Evolutionary conservation across 2,113 vertebrate genomes (phyloP).

Genomic region (Tragelaphus buxtoni): DNA sequence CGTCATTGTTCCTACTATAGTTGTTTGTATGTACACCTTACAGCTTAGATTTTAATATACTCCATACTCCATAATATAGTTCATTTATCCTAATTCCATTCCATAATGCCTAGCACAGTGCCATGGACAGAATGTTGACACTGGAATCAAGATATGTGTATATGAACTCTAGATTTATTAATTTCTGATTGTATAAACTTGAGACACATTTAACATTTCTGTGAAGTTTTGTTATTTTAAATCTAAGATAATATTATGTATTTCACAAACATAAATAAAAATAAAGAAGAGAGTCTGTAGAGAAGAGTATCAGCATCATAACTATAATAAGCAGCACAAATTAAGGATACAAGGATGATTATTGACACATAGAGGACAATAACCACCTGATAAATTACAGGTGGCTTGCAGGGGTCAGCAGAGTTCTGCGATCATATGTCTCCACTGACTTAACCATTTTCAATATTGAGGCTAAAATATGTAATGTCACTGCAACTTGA

Average conservation of each 20-base stretch:
- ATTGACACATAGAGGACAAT: slow-evolving; percentile 25
- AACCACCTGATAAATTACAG: slow-evolving; percentile 48
- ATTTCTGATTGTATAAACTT: too few species aligned
- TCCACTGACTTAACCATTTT: slow-evolving; percentile 64
- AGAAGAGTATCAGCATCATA: neutral
- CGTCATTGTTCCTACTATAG: neutral
- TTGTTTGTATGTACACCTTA: neutral
- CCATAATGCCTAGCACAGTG: too few species aligned
- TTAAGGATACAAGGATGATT: slow-evolving; percentile 15
- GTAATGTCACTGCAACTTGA: slow-evolving; percentile 60
- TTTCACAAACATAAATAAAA: neutral
- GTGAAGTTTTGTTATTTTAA: neutral
- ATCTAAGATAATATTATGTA: neutral
- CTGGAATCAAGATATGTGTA: too few species aligned
- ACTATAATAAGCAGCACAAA: neutral
- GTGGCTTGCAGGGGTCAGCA: slow-evolving; percentile 32
- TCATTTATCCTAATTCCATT: too few species aligned
- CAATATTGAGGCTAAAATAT: slow-evolving; percentile 55
- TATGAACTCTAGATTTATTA: too few species aligned
- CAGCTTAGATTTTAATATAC: neutral
- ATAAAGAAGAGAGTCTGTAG: neutral
- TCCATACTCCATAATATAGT: neutral
- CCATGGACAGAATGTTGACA: too few species aligned
- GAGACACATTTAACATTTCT: too few species aligned
- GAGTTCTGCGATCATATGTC: slow-evolving; percentile 29